phyloP scores from a whole-genome alignment of 92 coral and sea anemone species.

The Epizoanthus ramosus region DNA sequence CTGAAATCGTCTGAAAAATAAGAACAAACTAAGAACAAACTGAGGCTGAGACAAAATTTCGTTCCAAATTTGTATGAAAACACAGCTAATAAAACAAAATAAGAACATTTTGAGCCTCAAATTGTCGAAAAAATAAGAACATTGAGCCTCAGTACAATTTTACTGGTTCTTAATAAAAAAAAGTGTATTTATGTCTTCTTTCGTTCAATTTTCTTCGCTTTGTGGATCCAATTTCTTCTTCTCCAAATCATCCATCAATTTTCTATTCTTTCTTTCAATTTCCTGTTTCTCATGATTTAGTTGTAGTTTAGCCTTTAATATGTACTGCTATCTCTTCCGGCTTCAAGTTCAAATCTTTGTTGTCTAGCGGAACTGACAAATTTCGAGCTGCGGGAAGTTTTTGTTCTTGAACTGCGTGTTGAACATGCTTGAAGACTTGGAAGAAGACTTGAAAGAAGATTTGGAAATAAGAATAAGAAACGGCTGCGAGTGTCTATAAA shows the following conservation, averaged over 20 bases:
- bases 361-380: slow-evolving; percentile 30
- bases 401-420: neutral
- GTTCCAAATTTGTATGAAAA: too few species aligned
- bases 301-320: slow-evolving; percentile 45
- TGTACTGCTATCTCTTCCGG: slow-evolving; percentile 50
- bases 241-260: slow-evolving; percentile 44
- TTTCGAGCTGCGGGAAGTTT: neutral
- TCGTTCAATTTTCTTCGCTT: slow-evolving; percentile 46
- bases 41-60: too few species aligned
- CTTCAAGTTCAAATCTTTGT: slow-evolving; percentile 46
- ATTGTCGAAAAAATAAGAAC: too few species aligned
- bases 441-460: neutral
- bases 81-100: too few species aligned
- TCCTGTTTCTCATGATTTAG: slow-evolving; percentile 45
- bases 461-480: too few species aligned
- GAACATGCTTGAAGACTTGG: slow-evolving; percentile 3
- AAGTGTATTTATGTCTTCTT: too few species aligned
- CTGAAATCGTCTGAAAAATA: too few species aligned
- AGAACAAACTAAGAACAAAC: too few species aligned
- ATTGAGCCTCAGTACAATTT: too few species aligned
- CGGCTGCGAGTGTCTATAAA: too few species aligned
- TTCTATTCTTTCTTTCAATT: slow-evolving; percentile 20
- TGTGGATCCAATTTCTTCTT: slow-evolving; percentile 35
- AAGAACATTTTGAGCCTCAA: too few species aligned
- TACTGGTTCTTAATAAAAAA: too few species aligned